Percentiles rank a stretch among this genome's conserved stretches.
Conservation (phyloP, 2,113 vertebrate species). For the Amphiprion ocellaris region DNA sequence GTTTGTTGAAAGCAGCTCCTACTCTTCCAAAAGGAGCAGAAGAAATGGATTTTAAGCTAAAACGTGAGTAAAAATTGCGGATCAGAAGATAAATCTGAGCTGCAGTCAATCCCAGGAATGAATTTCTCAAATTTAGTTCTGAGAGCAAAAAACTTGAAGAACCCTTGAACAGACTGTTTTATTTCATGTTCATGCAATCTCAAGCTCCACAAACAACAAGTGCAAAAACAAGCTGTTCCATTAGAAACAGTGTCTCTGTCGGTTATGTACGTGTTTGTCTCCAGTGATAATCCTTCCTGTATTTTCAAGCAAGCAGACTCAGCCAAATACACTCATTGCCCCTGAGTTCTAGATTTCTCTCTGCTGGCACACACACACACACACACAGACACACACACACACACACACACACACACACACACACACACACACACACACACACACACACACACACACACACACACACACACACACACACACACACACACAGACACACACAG, state of each 20-base stretch:
- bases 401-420: no score
- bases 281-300: slow-evolving; percentile 29
- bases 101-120: neutral
- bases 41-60: neutral
- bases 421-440: slow-evolving; percentile 31
- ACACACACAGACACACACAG: slow-evolving; percentile 36
- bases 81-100: no score
- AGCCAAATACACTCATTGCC: slow-evolving; percentile 75
- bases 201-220: neutral
- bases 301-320: slow-evolving; percentile 52
- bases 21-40: neutral
- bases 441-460: slow-evolving; percentile 40
- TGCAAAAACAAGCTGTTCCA: neutral
- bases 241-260: neutral
- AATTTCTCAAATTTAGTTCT: no score
- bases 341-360: slow-evolving; percentile 64
- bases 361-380: slow-evolving; percentile 29
- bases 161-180: neutral
- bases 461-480: slow-evolving; percentile 27
- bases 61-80: no score
- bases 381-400: slow-evolving; percentile 20
- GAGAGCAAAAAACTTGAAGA: no score
- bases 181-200: neutral
- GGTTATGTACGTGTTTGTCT: slow-evolving; percentile 31
- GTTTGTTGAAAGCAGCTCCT: neutral